These are phyloP conservation scores for Lindbergichthys nudifrons DNA, from an alignment of 2,797 vertebrate species.

Conservation along the genomic window DNA sequence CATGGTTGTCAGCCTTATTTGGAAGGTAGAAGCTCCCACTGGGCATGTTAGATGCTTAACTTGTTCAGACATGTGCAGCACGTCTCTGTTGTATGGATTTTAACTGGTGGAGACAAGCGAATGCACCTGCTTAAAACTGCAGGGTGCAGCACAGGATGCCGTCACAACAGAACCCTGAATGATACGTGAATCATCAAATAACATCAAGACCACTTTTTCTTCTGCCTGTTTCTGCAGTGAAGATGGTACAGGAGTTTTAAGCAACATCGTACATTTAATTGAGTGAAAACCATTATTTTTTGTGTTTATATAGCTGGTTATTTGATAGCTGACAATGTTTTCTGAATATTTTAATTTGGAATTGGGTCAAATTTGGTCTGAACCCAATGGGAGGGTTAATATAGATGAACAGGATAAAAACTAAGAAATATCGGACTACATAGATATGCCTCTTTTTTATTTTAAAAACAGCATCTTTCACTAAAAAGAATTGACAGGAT, in stretches of 20 bases:
- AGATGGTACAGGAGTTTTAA: not conserved
- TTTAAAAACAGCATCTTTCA: not conserved
- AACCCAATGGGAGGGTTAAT: no score
- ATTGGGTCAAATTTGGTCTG: no score
- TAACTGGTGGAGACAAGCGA: slow-evolving; percentile 67
- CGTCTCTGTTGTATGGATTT: slow-evolving; percentile 57
- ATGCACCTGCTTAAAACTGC: slow-evolving; percentile 68
- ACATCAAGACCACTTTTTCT: not conserved
- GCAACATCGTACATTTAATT: no score
- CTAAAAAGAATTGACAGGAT: not conserved
- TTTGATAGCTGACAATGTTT: no score
- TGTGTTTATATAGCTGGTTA: no score
- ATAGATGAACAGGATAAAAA: no score
- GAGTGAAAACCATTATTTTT: no score
- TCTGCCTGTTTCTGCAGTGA: not conserved
- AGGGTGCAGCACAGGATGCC: slow-evolving; percentile 55
- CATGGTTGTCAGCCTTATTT: slow-evolving; percentile 66
- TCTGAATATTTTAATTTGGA: no score
- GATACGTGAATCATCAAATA: slow-evolving; percentile 10
- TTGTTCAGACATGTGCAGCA: slow-evolving; percentile 65
- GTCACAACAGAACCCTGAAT: slow-evolving; percentile 17
- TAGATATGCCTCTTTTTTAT: not conserved
- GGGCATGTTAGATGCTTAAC: slow-evolving; percentile 67
- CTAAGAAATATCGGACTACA: no score
- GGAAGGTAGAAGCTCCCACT: slow-evolving; percentile 58